A percentile compares a stretch with the other conserved stretches of the same genome.
phyloP scores from a whole-genome alignment of 1,140 invertebrate genomes.

The Monomorium pharaonis region DNA sequence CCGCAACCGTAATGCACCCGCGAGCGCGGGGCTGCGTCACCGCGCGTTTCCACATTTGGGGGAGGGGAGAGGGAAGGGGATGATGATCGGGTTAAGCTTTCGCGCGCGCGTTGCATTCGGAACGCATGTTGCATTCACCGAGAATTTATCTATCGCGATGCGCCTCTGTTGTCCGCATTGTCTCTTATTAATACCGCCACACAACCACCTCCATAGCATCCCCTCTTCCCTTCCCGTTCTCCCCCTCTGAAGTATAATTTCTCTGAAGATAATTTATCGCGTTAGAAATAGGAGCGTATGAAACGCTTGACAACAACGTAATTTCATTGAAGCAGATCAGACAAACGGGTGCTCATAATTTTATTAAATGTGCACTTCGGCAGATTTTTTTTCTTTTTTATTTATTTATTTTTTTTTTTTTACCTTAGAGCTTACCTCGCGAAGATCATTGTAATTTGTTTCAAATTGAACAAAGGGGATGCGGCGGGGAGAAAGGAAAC shows the following conservation, averaged over 20 bases:
- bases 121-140: slow-evolving; percentile 38
- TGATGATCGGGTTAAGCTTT: slow-evolving; percentile 53
- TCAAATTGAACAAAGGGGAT: background rate
- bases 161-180: slow-evolving; percentile 38
- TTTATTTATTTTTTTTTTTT: too few species aligned
- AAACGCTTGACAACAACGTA: background rate
- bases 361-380: background rate
- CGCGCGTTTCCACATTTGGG: background rate
- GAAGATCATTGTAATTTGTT: background rate
- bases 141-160: slow-evolving; percentile 49
- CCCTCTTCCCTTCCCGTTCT: too few species aligned
- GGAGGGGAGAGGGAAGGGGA: background rate
- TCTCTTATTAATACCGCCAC: slow-evolving; percentile 27
- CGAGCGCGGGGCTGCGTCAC: slow-evolving; percentile 32
- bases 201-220: slow-evolving; percentile 3
- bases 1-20: slow-evolving; percentile 35
- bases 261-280: slow-evolving; percentile 19
- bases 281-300: background rate
- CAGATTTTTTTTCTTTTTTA: too few species aligned
- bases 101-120: slow-evolving; percentile 21
- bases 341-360: background rate
- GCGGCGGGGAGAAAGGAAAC: background rate
- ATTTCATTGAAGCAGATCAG: background rate
- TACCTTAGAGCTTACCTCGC: background rate
- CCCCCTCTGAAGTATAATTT: background rate